Evolutionary conservation across 2,888 invertebrate species (phyloP).

Genomic region (Stegana nigrithorax): DNA sequence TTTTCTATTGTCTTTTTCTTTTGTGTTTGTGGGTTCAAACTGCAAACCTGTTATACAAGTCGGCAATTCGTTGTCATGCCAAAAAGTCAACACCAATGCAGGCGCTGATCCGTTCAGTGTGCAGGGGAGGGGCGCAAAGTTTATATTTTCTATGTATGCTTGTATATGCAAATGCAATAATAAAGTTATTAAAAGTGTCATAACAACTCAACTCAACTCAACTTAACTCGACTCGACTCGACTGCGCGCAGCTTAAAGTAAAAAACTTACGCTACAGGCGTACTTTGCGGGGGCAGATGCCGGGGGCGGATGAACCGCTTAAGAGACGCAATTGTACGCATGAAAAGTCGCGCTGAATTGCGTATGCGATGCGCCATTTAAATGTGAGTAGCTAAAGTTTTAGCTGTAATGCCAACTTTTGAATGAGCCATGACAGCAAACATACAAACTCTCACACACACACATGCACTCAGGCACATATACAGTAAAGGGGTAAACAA

Average conservation of each 20-base stretch:
- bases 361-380: neutral
- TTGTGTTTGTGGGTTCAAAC: too few relatives aligned
- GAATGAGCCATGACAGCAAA: too few relatives aligned
- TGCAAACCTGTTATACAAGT: too few relatives aligned
- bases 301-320: neutral
- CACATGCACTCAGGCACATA: too few relatives aligned
- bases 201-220: conserved; percentile 54
- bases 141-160: conserved; percentile 41
- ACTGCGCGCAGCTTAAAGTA: neutral
- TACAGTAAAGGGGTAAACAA: too few relatives aligned
- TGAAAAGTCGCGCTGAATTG: neutral
- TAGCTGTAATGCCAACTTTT: neutral
- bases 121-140: conserved; percentile 19
- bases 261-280: neutral
- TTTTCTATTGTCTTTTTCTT: too few relatives aligned
- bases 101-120: too few relatives aligned
- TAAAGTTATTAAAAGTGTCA: conserved; percentile 68
- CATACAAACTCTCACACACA: neutral
- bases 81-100: too few relatives aligned
- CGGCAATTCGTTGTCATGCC: too few relatives aligned
- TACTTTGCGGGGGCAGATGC: neutral
- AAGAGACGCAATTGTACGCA: conserved; percentile 7
- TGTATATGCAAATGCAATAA: conserved; percentile 63
- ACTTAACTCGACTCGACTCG: conserved; percentile 18
- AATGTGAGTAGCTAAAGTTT: neutral